These are phyloP conservation scores for Cottus gobio DNA, from an alignment of 2,113 vertebrate genomes.

Conservation along the genomic window DNA sequence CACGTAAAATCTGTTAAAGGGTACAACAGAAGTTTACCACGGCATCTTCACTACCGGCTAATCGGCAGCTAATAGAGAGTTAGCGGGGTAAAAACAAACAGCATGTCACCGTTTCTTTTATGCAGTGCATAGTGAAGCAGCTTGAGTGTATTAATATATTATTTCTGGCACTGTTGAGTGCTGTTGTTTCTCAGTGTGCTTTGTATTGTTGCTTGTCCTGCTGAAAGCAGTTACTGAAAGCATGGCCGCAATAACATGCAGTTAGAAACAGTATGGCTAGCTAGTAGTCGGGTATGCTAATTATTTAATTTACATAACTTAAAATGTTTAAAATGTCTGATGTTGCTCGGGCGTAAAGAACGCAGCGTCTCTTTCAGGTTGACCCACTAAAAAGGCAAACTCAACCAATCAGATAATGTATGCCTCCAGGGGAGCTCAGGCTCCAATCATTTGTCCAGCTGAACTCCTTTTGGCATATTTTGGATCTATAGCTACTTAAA, in stretches of 20 bases:
- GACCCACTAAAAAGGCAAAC: neutral
- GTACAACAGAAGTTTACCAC: neutral
- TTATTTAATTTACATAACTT: constrained; percentile 2
- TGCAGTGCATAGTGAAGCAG: neutral
- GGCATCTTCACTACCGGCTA: neutral
- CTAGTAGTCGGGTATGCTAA: neutral
- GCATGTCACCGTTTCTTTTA: neutral
- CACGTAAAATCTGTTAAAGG: neutral
- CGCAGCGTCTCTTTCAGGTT: neutral
- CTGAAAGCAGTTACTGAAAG: neutral
- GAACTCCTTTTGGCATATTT: constrained; percentile 13
- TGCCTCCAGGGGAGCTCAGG: neutral
- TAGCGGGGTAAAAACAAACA: neutral
- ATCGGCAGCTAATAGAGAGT: neutral
- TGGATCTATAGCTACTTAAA: constrained; percentile 7
- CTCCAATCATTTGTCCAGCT: constrained; percentile 3
- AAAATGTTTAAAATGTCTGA: neutral
- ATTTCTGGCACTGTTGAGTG: neutral
- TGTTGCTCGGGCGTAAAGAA: neutral
- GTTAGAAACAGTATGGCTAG: neutral
- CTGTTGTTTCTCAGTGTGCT: neutral
- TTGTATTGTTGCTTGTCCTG: neutral
- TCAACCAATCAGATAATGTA: neutral
- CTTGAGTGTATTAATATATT: neutral
- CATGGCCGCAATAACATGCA: neutral